Evolutionary conservation across 2,113 vertebrate species (phyloP).

Genomic region (Lipophrys pholis): DNA sequence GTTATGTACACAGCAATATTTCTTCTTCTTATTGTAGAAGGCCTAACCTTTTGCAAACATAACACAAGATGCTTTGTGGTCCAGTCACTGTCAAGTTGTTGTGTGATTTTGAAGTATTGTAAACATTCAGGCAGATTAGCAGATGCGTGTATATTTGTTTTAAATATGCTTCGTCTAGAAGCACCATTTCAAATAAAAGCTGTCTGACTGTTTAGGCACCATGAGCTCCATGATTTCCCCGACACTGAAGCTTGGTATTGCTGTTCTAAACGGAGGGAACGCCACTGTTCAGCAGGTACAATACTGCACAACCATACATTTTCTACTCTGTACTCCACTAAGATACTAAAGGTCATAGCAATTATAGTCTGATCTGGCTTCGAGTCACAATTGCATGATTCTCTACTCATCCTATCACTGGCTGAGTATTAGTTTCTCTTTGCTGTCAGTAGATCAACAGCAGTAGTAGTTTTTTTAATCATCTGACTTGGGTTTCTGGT

Average conservation of each 20-base stretch:
- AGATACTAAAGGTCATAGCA: no score
- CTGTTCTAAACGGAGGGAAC: conserved; percentile 94
- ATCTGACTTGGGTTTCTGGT: neutral
- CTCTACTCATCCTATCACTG: neutral
- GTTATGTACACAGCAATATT: no score
- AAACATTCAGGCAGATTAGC: no score
- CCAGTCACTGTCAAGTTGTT: no score
- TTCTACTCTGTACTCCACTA: no score
- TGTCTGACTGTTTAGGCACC: conserved; percentile 73
- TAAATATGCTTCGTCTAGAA: neutral
- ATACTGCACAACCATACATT: neutral
- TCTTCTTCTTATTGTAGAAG: neutral
- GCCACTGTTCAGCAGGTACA: conserved; percentile 92
- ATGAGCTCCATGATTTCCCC: conserved; percentile 91
- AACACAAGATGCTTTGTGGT: neutral
- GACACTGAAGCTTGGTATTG: conserved; percentile 93
- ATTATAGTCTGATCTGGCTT: neutral
- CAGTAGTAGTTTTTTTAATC: neutral
- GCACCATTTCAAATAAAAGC: no score
- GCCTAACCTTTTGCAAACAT: conserved; percentile 8
- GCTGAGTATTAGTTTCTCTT: no score
- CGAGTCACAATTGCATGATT: neutral
- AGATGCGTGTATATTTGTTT: neutral
- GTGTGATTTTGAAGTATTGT: no score
- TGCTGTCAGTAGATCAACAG: neutral